Percentiles rank a stretch among this genome's conserved stretches.
Evolutionary conservation across 2,113 vertebrate genomes (phyloP).

Genomic region (Elachura formosa): DNA sequence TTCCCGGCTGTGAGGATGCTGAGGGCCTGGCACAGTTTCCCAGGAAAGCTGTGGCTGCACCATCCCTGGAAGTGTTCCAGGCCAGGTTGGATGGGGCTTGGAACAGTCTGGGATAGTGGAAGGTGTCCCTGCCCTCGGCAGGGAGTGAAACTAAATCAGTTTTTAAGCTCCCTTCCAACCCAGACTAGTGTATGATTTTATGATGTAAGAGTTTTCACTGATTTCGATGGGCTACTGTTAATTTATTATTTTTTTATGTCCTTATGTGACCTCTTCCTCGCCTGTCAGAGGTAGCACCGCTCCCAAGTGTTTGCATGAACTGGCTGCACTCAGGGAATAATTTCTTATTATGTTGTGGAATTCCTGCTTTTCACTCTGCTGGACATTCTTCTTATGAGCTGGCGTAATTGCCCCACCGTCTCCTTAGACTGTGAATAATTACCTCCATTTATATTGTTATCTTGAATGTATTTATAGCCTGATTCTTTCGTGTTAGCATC

Average conservation of each 20-base stretch:
- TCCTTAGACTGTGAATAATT: conserved; percentile 38
- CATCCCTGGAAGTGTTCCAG: not conserved
- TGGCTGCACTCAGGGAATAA: not conserved
- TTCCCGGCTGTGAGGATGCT: fast-evolving
- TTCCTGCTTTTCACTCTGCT: not conserved
- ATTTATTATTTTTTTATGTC: not conserved
- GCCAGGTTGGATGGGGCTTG: not conserved
- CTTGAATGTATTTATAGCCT: conserved; percentile 27
- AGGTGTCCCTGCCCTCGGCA: not conserved
- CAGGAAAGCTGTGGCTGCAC: not conserved
- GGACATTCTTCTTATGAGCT: not conserved
- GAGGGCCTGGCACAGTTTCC: not conserved
- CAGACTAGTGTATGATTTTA: not conserved
- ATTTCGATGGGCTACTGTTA: not conserved
- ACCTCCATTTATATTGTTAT: conserved; percentile 44
- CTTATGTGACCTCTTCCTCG: not conserved
- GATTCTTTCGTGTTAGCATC: conserved; percentile 8
- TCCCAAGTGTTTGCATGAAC: not conserved
- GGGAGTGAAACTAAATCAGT: not conserved
- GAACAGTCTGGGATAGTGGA: not conserved
- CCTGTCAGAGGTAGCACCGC: not conserved
- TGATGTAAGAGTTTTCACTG: not conserved
- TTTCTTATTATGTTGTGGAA: not conserved
- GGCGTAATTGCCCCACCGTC: not conserved
- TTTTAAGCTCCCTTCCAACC: not conserved